Percentiles rank a stretch among this genome's conserved stretches.
phyloP scores from a whole-genome alignment of 2,113 vertebrate genomes.

The Polyodon spathula region DNA sequence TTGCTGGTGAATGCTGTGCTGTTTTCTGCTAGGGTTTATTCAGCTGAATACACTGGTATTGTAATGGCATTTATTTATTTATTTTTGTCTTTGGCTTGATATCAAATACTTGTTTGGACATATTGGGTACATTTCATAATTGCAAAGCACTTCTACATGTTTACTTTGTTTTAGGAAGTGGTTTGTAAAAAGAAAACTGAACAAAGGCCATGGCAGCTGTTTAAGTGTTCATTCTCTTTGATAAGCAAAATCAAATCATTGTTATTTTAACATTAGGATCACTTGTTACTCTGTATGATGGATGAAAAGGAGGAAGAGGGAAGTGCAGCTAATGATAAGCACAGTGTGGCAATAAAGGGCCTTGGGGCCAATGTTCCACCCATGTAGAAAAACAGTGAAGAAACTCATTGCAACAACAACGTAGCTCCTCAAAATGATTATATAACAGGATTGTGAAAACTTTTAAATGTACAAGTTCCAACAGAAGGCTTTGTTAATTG shows the following conservation, averaged over 20 bases:
- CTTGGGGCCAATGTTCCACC: constrained; percentile 51
- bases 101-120: neutral
- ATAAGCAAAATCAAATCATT: constrained; percentile 64
- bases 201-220: constrained; percentile 66
- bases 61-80: neutral
- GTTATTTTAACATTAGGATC: constrained; percentile 62
- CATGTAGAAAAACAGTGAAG: constrained; percentile 55
- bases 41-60: too few relatives aligned
- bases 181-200: constrained; percentile 62
- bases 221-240: constrained; percentile 55
- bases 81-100: neutral
- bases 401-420: constrained; percentile 55
- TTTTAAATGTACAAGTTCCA: too few relatives aligned
- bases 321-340: constrained; percentile 53
- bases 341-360: constrained; percentile 54
- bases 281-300: constrained; percentile 60
- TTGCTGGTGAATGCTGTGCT: neutral
- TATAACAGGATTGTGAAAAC: constrained; percentile 26
- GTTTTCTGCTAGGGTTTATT: neutral
- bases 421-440: constrained; percentile 50
- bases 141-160: constrained; percentile 49
- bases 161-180: constrained; percentile 54
- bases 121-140: constrained; percentile 28
- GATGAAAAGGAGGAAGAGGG: constrained; percentile 64
- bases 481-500: too few relatives aligned